Conservation (phyloP, 2,888 invertebrate genomes). For the Erynnis tages region DNA sequence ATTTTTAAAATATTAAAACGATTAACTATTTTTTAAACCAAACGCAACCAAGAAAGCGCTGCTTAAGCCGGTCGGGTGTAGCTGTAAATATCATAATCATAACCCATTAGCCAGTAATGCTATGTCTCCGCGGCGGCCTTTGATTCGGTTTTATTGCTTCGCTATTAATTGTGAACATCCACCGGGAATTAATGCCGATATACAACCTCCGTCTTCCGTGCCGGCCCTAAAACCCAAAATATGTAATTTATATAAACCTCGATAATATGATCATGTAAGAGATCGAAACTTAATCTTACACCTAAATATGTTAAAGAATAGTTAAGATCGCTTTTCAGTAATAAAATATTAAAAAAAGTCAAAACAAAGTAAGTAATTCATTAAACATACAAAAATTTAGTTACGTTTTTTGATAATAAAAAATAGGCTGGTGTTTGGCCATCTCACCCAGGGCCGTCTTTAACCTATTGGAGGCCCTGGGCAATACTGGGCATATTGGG, state of each 20-base stretch:
- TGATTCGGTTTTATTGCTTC: slow-evolving; percentile 63
- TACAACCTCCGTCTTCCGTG: slow-evolving; percentile 34
- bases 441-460: too few species aligned
- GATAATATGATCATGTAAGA: slow-evolving; percentile 9
- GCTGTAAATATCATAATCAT: slow-evolving; percentile 79
- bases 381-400: too few species aligned
- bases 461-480: too few species aligned
- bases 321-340: too few species aligned
- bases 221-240: slow-evolving; percentile 23
- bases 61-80: slow-evolving; percentile 61
- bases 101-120: slow-evolving; percentile 72
- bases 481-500: too few species aligned
- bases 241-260: not conserved
- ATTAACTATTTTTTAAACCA: too few species aligned
- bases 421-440: too few species aligned
- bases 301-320: too few species aligned
- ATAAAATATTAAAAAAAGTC: too few species aligned
- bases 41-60: slow-evolving; percentile 43
- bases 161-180: slow-evolving; percentile 67
- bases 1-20: too few species aligned
- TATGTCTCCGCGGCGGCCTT: slow-evolving; percentile 72
- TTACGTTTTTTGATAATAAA: too few species aligned
- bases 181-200: slow-evolving; percentile 34
- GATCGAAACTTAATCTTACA: slow-evolving; percentile 10
- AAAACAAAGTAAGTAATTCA: too few species aligned